phyloP scores from a whole-genome alignment of 1,140 invertebrate genomes.

The Protaetia brevitarsis region DNA sequence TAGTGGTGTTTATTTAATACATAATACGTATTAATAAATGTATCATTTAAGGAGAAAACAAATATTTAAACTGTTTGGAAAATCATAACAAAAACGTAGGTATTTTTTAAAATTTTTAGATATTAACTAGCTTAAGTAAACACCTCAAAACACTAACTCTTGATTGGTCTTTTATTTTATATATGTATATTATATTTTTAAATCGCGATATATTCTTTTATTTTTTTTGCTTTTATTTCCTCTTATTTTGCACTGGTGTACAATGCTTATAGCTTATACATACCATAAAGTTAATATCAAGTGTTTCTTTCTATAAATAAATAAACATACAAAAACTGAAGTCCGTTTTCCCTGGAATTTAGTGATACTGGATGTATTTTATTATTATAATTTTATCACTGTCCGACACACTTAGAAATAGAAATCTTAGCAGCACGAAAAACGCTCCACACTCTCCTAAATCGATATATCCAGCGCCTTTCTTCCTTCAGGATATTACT shows the following conservation, averaged over 20 bases:
- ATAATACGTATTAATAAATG: too few species aligned
- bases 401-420: neutral
- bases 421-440: too few species aligned
- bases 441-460: neutral
- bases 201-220: neutral
- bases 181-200: neutral
- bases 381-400: neutral
- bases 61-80: too few species aligned
- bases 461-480: conserved; percentile 11
- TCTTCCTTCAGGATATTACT: too few species aligned
- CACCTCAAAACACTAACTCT: conserved; percentile 13
- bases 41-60: neutral
- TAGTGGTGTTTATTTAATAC: too few species aligned
- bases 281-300: neutral
- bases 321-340: conserved; percentile 10
- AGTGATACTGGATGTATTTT: neutral
- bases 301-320: neutral
- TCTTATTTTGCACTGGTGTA: too few species aligned
- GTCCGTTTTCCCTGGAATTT: neutral
- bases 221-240: too few species aligned
- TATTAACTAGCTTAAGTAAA: neutral
- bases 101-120: neutral
- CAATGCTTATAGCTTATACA: neutral
- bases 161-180: neutral
- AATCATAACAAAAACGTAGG: neutral